phyloP scores from a whole-genome alignment of 2,797 vertebrate genomes.

The Steatocranus sp. region DNA sequence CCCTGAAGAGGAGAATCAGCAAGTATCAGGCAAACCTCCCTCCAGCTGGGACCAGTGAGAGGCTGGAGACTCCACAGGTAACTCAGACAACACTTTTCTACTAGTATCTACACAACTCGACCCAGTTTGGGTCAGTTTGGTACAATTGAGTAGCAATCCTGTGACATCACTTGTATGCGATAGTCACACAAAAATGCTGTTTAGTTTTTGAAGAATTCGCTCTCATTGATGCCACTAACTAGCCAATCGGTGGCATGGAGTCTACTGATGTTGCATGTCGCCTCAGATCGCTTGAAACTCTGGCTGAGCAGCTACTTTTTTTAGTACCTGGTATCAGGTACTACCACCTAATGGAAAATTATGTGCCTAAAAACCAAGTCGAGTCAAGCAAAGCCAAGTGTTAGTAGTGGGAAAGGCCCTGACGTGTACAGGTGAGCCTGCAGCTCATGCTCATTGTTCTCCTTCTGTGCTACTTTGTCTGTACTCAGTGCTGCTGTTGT shows the following conservation, averaged over 20 bases:
- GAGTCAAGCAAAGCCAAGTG: accelerated
- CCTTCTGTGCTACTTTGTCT: background rate
- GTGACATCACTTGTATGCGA: accelerated
- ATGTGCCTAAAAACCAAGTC: background rate
- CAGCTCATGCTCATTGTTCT: accelerated
- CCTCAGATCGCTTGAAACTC: background rate
- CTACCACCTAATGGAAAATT: background rate
- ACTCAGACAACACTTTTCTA: background rate
- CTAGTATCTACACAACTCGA: background rate
- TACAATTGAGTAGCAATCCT: background rate
- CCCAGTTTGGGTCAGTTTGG: background rate
- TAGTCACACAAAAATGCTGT: background rate
- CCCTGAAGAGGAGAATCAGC: background rate
- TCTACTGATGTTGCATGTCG: background rate
- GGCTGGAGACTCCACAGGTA: background rate
- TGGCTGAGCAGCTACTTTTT: background rate
- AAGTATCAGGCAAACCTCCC: background rate
- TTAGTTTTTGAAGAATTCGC: accelerated
- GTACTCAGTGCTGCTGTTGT: background rate
- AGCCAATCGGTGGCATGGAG: background rate
- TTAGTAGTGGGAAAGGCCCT: background rate
- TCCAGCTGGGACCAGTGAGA: background rate
- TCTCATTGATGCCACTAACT: background rate
- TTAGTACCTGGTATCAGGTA: background rate
- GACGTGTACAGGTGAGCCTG: accelerated